A percentile compares a stretch with the other conserved stretches of the same genome.
Evolutionary conservation across 2,113 vertebrate genomes (phyloP).

Genomic region (Gavialis gangeticus): DNA sequence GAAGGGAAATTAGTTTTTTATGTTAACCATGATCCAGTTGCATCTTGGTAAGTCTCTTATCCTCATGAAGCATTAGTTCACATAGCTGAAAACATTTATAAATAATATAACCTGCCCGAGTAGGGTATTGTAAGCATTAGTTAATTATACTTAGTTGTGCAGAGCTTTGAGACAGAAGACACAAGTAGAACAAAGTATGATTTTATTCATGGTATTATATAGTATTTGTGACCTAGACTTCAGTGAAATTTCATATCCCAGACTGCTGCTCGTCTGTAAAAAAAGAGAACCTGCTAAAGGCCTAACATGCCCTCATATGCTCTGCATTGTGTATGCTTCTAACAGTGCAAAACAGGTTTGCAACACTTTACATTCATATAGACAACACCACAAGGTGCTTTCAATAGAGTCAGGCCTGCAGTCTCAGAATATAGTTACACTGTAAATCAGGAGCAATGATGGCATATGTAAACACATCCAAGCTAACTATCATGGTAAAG

Average conservation of each 20-base stretch:
- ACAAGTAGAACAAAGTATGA: not conserved
- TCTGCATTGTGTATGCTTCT: not conserved
- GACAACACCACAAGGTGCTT: not conserved
- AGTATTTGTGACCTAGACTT: not conserved
- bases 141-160: not conserved
- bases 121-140: not conserved
- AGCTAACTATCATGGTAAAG: not conserved
- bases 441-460: not conserved
- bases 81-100: not conserved
- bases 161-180: not conserved
- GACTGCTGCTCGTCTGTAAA: not conserved
- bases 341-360: not conserved
- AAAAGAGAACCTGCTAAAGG: not conserved
- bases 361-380: not conserved
- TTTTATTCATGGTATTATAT: not conserved
- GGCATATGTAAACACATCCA: not conserved
- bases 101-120: not conserved
- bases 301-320: not conserved
- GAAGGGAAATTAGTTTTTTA: slow-evolving; percentile 12
- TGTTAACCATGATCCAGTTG: not conserved
- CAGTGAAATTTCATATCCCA: not conserved
- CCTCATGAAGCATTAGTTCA: not conserved
- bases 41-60: not conserved
- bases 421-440: not conserved
- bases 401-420: not conserved